Percentiles rank a stretch among this genome's conserved stretches.
These are phyloP conservation scores for Drosophila watanabei DNA, from an alignment of 1,140 invertebrate species.

Conservation along the genomic window DNA sequence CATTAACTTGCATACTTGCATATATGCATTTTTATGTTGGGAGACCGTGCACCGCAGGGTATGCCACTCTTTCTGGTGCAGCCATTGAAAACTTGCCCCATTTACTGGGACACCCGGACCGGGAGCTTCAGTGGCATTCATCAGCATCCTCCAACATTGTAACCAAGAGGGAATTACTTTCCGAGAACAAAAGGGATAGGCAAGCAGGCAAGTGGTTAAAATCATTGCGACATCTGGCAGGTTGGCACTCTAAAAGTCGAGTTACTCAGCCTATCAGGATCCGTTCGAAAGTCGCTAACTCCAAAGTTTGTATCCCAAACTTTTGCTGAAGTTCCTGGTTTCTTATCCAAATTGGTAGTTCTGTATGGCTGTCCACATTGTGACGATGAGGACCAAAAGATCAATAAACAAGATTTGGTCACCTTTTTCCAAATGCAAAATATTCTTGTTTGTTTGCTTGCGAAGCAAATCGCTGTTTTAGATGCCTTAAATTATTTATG, in stretches of 20 bases:
- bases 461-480: too few relatives aligned
- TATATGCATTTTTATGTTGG: slow-evolving; percentile 63
- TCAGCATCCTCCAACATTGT: slow-evolving; percentile 58
- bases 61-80: slow-evolving; percentile 55
- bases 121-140: slow-evolving; percentile 20
- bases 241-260: slow-evolving; percentile 3
- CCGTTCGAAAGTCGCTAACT: neutral
- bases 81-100: slow-evolving; percentile 53
- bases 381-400: too few relatives aligned
- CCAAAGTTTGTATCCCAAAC: neutral
- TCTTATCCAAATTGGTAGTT: too few relatives aligned
- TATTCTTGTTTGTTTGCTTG: too few relatives aligned
- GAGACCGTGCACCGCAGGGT: slow-evolving; percentile 41
- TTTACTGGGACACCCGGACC: neutral
- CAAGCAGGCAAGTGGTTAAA: neutral
- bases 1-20: slow-evolving; percentile 72
- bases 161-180: slow-evolving; percentile 51
- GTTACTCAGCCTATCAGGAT: slow-evolving; percentile 1
- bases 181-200: slow-evolving; percentile 8
- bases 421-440: too few relatives aligned
- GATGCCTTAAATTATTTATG: too few relatives aligned
- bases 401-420: too few relatives aligned
- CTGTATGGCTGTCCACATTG: too few relatives aligned
- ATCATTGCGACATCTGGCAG: slow-evolving; percentile 23
- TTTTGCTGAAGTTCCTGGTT: neutral